Percentiles rank a stretch among this genome's conserved stretches.
Conservation (phyloP, 1,140 invertebrate genomes). For the Carposina sasakii region DNA sequence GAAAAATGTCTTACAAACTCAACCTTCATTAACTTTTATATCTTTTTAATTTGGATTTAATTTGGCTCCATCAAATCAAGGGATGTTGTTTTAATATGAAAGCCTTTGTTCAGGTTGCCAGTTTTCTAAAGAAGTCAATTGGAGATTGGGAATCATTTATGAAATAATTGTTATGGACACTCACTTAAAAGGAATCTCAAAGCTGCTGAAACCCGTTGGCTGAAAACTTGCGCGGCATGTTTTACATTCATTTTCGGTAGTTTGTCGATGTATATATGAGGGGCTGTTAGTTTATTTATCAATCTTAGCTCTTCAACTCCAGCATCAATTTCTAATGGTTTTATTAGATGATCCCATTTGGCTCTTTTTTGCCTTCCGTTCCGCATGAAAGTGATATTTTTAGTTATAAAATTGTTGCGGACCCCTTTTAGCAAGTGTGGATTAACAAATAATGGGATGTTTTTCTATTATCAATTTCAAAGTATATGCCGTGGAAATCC, state of each 20-base stretch:
- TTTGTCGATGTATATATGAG: background rate
- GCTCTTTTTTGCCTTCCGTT: background rate
- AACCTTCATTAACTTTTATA: too few species aligned
- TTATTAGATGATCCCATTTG: background rate
- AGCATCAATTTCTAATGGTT: background rate
- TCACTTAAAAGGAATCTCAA: background rate
- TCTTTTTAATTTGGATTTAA: too few species aligned
- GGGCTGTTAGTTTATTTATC: background rate
- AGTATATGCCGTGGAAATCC: background rate
- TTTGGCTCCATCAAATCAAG: background rate
- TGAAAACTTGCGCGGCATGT: background rate
- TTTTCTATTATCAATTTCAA: background rate
- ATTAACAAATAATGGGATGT: background rate
- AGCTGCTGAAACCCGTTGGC: background rate
- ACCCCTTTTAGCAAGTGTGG: background rate
- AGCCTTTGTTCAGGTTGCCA: background rate
- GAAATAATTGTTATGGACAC: background rate
- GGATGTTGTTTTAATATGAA: background rate
- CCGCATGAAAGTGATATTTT: background rate
- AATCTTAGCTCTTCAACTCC: background rate
- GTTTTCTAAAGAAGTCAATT: background rate
- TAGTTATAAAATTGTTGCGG: background rate
- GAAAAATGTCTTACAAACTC: slow-evolving; percentile 29
- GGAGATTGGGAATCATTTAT: background rate
- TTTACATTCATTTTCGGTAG: background rate